A percentile compares a stretch with the other conserved stretches of the same genome.
Conservation (phyloP, 1,140 invertebrate genomes). For the roundworm (Caenorhabditis elegans) region DNA sequence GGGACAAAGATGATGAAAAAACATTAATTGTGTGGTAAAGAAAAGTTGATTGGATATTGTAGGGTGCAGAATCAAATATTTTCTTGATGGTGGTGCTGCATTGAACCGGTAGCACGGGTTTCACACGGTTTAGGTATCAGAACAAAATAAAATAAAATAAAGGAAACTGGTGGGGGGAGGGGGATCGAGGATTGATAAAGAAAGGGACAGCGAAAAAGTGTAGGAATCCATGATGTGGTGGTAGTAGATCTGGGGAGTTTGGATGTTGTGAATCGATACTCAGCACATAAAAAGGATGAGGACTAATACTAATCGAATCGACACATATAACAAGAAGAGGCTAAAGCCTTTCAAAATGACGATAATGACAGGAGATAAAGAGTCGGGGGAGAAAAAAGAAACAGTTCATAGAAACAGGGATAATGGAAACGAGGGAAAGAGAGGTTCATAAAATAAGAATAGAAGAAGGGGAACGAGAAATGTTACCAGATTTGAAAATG, state of each 20-base stretch:
- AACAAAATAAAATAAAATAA: constrained; percentile 2
- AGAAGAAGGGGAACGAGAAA: not conserved
- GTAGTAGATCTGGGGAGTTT: not conserved
- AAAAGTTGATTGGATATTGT: not conserved
- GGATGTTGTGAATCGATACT: constrained; percentile 1
- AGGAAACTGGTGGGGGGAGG: too few relatives aligned
- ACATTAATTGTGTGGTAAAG: too few relatives aligned
- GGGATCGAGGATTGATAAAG: not conserved
- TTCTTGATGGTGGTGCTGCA: not conserved
- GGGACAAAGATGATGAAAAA: constrained; percentile 11
- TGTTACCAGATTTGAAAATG: not conserved
- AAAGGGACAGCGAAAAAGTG: not conserved
- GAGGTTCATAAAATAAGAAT: constrained; percentile 3
- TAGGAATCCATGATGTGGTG: constrained; percentile 20
- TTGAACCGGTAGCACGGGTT: constrained; percentile 19
- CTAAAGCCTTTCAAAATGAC: constrained; percentile 18
- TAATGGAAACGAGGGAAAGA: not conserved
- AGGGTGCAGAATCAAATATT: not conserved
- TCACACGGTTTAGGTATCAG: constrained; percentile 2
- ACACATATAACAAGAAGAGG: not conserved
- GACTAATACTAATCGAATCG: constrained; percentile 26
- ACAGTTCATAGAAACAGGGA: not conserved
- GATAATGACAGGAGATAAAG: not conserved
- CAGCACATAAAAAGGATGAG: not conserved
- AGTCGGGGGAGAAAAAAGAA: not conserved